phyloP scores from a whole-genome alignment of 2,888 invertebrate species.

The Kuschelorhynchus macadamiae region DNA sequence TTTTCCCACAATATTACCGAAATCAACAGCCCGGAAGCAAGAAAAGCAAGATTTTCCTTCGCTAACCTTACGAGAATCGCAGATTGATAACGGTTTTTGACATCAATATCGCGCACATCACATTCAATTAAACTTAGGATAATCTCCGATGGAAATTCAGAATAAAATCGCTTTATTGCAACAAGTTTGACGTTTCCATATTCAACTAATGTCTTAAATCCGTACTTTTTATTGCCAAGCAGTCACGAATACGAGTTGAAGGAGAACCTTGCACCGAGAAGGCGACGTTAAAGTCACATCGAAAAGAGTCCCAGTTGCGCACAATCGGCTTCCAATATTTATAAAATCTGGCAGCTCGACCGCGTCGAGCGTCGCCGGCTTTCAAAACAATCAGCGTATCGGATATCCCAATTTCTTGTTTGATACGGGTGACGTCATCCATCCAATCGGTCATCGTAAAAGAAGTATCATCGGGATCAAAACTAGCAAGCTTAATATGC shows the following conservation, averaged over 20 bases:
- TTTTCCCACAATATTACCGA: no score
- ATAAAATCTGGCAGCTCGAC: slow-evolving; percentile 44
- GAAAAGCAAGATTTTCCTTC: no score
- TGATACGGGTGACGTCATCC: slow-evolving; percentile 42
- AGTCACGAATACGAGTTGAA: slow-evolving; percentile 14
- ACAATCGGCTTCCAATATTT: slow-evolving; percentile 41
- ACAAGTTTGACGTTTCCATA: slow-evolving; percentile 10
- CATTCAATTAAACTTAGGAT: slow-evolving; percentile 4
- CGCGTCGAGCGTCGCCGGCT: slow-evolving; percentile 35
- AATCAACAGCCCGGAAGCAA: no score
- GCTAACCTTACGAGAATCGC: no score
- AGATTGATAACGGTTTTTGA: slow-evolving; percentile 3
- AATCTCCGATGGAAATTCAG: slow-evolving; percentile 12
- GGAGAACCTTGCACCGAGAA: slow-evolving; percentile 35
- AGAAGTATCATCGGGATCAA: slow-evolving; percentile 43
- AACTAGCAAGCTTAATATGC: slow-evolving; percentile 34
- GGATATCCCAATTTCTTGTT: slow-evolving; percentile 41
- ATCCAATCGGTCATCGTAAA: slow-evolving; percentile 42
- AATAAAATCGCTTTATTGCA: neutral
- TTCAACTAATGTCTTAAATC: slow-evolving; percentile 17
- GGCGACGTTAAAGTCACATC: slow-evolving; percentile 35
- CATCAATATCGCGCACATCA: slow-evolving; percentile 1
- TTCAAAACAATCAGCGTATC: slow-evolving; percentile 37
- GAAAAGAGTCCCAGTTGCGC: slow-evolving; percentile 40
- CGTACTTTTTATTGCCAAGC: neutral